A percentile compares a stretch with the other conserved stretches of the same genome.
Evolutionary conservation across 2,888 invertebrate genomes (phyloP).

Genomic region (Coleophora deauratella): DNA sequence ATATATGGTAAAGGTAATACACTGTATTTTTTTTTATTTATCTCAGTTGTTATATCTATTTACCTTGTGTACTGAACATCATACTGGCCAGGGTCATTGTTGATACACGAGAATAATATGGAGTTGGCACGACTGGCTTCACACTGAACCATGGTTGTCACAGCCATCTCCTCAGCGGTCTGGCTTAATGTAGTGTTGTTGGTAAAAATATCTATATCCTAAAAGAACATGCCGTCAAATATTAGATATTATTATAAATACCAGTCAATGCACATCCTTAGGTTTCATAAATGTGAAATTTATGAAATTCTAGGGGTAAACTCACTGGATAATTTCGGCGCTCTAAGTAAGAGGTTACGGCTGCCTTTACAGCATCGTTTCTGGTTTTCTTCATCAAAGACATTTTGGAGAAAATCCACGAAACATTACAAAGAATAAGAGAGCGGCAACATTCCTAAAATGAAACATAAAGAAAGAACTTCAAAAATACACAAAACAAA

Average conservation of each 20-base stretch:
- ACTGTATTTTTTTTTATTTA: no score
- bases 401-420: slow-evolving; percentile 28
- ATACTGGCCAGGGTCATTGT: slow-evolving; percentile 81
- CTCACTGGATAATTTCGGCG: slow-evolving; percentile 79
- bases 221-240: slow-evolving; percentile 16
- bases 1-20: no score
- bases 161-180: slow-evolving; percentile 79
- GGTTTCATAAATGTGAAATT: not conserved
- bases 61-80: slow-evolving; percentile 84
- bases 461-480: no score
- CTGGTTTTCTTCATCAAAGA: slow-evolving; percentile 76
- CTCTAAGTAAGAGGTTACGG: slow-evolving; percentile 79
- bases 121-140: slow-evolving; percentile 84
- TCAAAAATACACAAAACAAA: no score
- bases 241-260: not conserved
- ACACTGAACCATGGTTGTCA: slow-evolving; percentile 80
- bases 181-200: slow-evolving; percentile 72
- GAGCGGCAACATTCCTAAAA: no score
- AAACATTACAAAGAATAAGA: no score
- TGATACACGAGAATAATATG: slow-evolving; percentile 83
- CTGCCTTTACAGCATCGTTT: slow-evolving; percentile 78
- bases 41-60: no score
- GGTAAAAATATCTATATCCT: slow-evolving; percentile 78
- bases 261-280: no score
- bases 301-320: slow-evolving; percentile 6